Conservation (phyloP, 2,888 invertebrate genomes). For the Adelphocoris suturalis region DNA sequence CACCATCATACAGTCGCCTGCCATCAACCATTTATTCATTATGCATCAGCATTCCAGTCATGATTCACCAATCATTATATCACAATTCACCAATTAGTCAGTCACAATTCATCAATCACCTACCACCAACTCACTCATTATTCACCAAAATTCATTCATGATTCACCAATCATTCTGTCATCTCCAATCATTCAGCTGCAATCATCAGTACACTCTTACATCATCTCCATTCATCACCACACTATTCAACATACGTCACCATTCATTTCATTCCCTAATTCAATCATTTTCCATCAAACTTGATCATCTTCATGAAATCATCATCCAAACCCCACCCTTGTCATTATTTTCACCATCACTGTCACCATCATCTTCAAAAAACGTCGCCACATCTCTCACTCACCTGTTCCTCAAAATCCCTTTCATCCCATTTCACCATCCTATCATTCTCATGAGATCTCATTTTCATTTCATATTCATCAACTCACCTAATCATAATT, state of each 20-base stretch:
- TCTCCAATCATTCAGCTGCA: neutral
- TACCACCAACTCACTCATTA: neutral
- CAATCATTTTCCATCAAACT: constrained; percentile 5
- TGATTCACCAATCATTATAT: neutral
- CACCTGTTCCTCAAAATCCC: neutral
- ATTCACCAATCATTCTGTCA: neutral
- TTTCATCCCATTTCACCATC: neutral
- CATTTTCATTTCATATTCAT: constrained; percentile 37
- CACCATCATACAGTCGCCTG: neutral
- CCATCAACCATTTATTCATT: constrained; percentile 20
- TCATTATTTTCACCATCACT: neutral
- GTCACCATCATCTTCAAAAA: neutral
- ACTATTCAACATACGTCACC: neutral
- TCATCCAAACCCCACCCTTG: neutral
- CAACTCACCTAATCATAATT: neutral
- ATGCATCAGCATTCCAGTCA: neutral
- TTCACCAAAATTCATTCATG: neutral
- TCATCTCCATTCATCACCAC: neutral
- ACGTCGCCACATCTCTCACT: neutral
- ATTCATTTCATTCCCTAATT: neutral
- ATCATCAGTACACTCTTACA: neutral
- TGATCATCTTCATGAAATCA: neutral
- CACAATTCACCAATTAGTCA: neutral
- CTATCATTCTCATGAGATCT: constrained; percentile 15
- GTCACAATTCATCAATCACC: constrained; percentile 1